phyloP scores from a whole-genome alignment of 1,140 invertebrate species.

The Ostrea edulis region DNA sequence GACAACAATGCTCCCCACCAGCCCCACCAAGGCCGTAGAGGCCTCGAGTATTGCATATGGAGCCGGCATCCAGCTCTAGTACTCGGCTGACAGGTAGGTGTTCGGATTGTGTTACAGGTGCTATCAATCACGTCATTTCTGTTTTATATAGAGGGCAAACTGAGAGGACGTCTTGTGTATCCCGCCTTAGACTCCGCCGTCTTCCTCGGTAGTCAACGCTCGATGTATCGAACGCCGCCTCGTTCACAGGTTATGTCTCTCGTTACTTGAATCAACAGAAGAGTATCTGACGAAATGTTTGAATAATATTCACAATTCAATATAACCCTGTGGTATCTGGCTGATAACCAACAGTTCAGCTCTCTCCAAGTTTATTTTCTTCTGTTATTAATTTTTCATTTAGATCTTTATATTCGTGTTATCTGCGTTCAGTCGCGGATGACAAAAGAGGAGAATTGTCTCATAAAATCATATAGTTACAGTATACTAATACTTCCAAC shows the following conservation, averaged over 20 bases:
- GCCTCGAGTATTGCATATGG: constrained; percentile 56
- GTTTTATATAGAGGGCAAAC: not conserved
- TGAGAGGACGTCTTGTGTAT: constrained; percentile 10
- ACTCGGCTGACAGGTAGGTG: not conserved
- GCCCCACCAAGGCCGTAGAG: constrained; percentile 52
- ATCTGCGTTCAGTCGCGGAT: not conserved
- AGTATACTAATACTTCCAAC: not conserved
- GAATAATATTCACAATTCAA: constrained; percentile 10
- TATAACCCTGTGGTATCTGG: not conserved
- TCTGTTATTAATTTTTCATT: constrained; percentile 18
- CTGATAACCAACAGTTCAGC: not conserved
- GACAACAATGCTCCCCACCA: constrained; percentile 57
- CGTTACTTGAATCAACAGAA: constrained; percentile 10
- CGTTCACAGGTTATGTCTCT: constrained; percentile 8
- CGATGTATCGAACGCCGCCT: constrained; percentile 14
- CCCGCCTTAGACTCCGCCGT: constrained; percentile 7
- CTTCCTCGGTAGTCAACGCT: not conserved
- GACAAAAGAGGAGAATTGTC: not conserved
- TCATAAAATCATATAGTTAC: not conserved
- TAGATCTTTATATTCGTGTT: not conserved
- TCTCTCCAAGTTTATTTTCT: not conserved
- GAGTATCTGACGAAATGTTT: constrained; percentile 35
- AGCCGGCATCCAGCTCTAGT: constrained; percentile 50
- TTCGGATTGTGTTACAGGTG: not conserved
- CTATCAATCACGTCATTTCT: not conserved